These are phyloP conservation scores for Apolygus lucorum DNA, from an alignment of 1,140 invertebrate species.

Conservation along the genomic window DNA sequence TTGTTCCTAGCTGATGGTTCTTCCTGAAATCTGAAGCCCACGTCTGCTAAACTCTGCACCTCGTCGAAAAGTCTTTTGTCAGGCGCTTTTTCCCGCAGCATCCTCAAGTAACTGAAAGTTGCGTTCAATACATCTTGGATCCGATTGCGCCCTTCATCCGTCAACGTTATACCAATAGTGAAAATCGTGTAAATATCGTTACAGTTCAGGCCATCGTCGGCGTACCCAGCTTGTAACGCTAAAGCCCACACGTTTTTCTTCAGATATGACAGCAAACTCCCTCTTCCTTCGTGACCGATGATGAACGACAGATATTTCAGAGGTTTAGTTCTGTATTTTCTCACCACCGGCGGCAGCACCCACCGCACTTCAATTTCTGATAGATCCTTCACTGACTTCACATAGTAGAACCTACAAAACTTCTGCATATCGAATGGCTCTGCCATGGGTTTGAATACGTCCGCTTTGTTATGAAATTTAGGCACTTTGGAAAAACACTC, in stretches of 20 bases:
- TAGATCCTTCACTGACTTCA: slow-evolving; percentile 68
- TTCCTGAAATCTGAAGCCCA: slow-evolving; percentile 52
- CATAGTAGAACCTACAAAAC: slow-evolving; percentile 66
- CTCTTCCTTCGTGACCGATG: slow-evolving; percentile 80
- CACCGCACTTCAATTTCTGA: slow-evolving; percentile 67
- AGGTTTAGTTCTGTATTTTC: slow-evolving; percentile 66
- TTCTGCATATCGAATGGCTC: slow-evolving; percentile 47
- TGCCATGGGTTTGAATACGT: slow-evolving; percentile 48
- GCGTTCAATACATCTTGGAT: slow-evolving; percentile 57
- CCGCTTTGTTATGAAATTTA: slow-evolving; percentile 49
- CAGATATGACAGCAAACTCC: slow-evolving; percentile 74
- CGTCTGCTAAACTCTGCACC: slow-evolving; percentile 62
- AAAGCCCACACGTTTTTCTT: slow-evolving; percentile 76
- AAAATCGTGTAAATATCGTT: slow-evolving; percentile 48
- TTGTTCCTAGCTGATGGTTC: slow-evolving; percentile 63
- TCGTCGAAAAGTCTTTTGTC: slow-evolving; percentile 64
- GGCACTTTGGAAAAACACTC: slow-evolving; percentile 55
- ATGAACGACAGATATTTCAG: slow-evolving; percentile 71
- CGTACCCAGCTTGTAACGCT: slow-evolving; percentile 64
- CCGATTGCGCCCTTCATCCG: slow-evolving; percentile 65
- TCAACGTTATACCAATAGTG: slow-evolving; percentile 62
- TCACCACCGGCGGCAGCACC: slow-evolving; percentile 63
- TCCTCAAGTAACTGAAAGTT: slow-evolving; percentile 63
- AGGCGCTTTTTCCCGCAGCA: slow-evolving; percentile 52
- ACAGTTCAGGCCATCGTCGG: slow-evolving; percentile 59